phyloP scores from a whole-genome alignment of 2,797 vertebrate species.

The Eulemur coronatus region DNA sequence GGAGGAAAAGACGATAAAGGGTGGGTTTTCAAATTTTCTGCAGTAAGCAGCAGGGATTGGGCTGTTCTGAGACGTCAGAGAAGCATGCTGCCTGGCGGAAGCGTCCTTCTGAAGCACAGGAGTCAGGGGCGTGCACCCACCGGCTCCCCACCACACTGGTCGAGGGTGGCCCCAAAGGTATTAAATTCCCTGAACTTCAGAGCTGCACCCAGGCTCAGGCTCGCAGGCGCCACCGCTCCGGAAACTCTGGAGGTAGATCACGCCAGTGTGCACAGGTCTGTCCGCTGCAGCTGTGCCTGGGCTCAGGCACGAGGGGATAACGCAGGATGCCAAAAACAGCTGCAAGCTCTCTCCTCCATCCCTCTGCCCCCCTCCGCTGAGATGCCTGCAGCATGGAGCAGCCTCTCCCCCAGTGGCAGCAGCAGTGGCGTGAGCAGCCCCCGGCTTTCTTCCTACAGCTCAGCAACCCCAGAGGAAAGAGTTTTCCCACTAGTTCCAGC shows the following conservation, averaged over 20 bases:
- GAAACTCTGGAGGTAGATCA: background rate
- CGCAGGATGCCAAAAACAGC: background rate
- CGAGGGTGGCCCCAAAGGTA: background rate
- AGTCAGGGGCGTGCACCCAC: too few relatives aligned
- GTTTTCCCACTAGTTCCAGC: background rate
- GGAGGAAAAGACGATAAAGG: background rate
- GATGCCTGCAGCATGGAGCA: background rate
- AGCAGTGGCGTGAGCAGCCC: too few relatives aligned
- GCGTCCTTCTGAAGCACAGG: background rate
- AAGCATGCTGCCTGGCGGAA: background rate
- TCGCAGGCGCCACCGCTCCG: background rate
- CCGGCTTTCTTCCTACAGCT: background rate
- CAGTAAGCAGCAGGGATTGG: background rate
- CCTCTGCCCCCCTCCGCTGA: background rate
- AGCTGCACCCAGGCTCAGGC: background rate
- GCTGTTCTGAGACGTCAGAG: background rate
- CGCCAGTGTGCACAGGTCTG: background rate
- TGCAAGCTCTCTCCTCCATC: accelerated
- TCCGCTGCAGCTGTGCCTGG: background rate
- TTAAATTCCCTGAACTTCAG: background rate
- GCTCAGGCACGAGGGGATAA: background rate
- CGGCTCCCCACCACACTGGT: background rate
- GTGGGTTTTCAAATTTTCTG: background rate
- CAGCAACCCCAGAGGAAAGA: background rate
- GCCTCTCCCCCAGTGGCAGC: background rate